phyloP scores from a whole-genome alignment of 1,140 invertebrate genomes.

The Rhopalosiphum maidis region DNA sequence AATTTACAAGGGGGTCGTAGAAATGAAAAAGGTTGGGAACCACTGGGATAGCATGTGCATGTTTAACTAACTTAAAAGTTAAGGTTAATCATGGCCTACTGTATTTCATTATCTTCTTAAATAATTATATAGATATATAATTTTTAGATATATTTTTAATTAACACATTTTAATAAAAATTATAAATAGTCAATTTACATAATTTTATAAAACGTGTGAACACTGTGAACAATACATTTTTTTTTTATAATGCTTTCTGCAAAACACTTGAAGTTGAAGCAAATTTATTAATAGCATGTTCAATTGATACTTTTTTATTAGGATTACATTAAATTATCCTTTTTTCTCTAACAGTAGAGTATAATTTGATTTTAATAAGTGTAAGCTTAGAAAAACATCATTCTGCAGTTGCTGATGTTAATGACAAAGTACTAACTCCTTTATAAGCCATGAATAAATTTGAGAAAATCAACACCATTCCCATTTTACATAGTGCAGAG shows the following conservation, averaged over 20 bases:
- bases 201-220: not conserved
- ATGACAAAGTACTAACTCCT: not conserved
- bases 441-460: not conserved
- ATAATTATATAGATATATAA: too few relatives aligned
- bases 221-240: slow-evolving; percentile 1
- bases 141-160: not conserved
- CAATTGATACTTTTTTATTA: not conserved
- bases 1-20: too few relatives aligned
- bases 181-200: not conserved
- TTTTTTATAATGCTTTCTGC: not conserved
- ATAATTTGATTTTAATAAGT: slow-evolving; percentile 1
- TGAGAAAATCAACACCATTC: not conserved
- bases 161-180: not conserved
- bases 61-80: too few relatives aligned
- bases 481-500: slow-evolving; percentile 3
- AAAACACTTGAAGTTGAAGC: not conserved
- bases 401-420: not conserved
- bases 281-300: too few relatives aligned
- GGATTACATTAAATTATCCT: not conserved
- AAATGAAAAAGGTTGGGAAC: too few relatives aligned
- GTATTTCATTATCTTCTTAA: too few relatives aligned
- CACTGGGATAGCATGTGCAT: too few relatives aligned
- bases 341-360: not conserved
- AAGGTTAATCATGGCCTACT: too few relatives aligned
- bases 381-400: not conserved